Evolutionary conservation across 30 jellyfish, hydroid and myxozoan species (phyloP).

Genomic region (Clytia hemisphaerica): DNA sequence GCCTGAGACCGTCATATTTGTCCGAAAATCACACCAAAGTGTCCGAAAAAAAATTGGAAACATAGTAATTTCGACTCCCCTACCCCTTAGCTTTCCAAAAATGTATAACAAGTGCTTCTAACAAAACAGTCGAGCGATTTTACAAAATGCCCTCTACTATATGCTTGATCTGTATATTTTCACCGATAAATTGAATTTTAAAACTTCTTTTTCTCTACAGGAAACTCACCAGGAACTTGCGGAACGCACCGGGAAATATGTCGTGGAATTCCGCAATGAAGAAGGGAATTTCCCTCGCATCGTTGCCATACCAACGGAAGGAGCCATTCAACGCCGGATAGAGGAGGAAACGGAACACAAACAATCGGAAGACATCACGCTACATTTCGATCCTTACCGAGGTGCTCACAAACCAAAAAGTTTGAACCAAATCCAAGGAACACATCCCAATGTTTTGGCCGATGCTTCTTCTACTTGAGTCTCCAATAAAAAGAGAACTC

Average conservation of each 20-base stretch:
- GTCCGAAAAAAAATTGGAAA: too few species aligned
- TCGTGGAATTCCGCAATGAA: conserved; percentile 81
- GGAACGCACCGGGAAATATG: conserved; percentile 82
- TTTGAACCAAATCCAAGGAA: conserved; percentile 3
- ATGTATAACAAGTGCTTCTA: too few species aligned
- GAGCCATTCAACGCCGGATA: conserved; percentile 45
- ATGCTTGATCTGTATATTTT: too few species aligned
- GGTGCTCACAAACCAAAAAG: conserved; percentile 74
- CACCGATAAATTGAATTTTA: too few species aligned
- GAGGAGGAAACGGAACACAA: conserved; percentile 26
- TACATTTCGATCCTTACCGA: conserved; percentile 63
- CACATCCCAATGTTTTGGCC: conserved; percentile 12
- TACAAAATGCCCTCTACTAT: too few species aligned
- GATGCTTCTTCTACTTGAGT: too few species aligned
- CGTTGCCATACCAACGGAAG: conserved; percentile 76
- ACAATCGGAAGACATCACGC: conserved; percentile 42
- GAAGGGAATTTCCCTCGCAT: conserved; percentile 66
- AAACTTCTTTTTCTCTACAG: conserved; percentile 24
- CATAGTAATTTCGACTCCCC: too few species aligned
- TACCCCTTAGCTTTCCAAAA: too few species aligned
- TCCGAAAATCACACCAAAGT: too few species aligned
- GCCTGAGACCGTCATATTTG: too few species aligned
- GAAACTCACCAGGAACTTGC: conserved; percentile 90
- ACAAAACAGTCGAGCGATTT: too few species aligned
- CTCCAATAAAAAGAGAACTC: too few species aligned